Evolutionary conservation across 2,888 invertebrate species (phyloP).

Genomic region (Eustalomyia histrio): DNA sequence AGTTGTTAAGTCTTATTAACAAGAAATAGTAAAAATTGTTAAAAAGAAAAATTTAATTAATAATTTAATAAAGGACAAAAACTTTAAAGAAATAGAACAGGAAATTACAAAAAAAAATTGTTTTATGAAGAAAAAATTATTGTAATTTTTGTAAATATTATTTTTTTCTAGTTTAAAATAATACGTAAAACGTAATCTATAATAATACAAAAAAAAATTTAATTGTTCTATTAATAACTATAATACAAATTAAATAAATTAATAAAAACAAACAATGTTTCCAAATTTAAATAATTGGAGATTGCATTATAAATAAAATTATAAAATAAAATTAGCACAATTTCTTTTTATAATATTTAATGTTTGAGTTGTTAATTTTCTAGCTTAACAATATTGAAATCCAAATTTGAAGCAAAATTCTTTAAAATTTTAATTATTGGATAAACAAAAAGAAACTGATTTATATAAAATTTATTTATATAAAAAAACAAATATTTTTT

Average conservation of each 20-base stretch:
- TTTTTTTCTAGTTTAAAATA: conserved; percentile 49
- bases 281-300: conserved; percentile 26
- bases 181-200: conserved; percentile 50
- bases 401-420: not conserved
- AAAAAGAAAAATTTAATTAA: conserved; percentile 12
- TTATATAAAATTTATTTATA: too few species aligned
- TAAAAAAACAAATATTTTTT: not conserved
- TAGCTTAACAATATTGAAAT: conserved; percentile 36
- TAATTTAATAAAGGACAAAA: conserved; percentile 10
- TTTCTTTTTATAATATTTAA: conserved; percentile 43
- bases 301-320: conserved; percentile 19
- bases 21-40: conserved; percentile 51
- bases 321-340: conserved; percentile 61
- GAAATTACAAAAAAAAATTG: not conserved
- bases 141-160: conserved; percentile 47
- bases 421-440: conserved; percentile 15
- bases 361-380: conserved; percentile 41
- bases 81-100: conserved; percentile 9
- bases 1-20: conserved; percentile 32
- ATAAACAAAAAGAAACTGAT: not conserved
- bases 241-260: conserved; percentile 28
- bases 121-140: not conserved
- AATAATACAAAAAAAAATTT: conserved; percentile 38
- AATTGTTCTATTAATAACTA: conserved; percentile 48
- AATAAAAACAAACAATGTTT: conserved; percentile 31